Conservation (phyloP, 1,140 invertebrate genomes). For the Solenopsis fugax region DNA sequence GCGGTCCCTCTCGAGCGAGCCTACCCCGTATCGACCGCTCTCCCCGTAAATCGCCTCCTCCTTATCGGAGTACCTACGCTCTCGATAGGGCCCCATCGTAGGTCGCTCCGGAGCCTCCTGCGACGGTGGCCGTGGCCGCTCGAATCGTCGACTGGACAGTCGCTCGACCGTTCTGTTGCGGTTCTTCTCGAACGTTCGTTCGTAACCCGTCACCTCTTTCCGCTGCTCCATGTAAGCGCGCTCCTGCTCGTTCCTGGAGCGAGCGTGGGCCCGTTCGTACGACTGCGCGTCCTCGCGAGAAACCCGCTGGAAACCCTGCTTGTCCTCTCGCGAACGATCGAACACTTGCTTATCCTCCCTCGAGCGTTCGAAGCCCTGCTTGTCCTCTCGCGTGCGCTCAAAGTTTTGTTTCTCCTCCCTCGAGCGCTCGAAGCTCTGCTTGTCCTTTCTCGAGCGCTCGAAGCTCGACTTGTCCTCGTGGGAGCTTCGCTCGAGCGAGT, state of each 20-base stretch:
- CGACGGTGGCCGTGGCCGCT: slow-evolving; percentile 84
- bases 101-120: slow-evolving; percentile 85
- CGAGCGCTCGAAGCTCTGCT: slow-evolving; percentile 61
- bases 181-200: slow-evolving; percentile 81
- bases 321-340: slow-evolving; percentile 12
- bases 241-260: slow-evolving; percentile 35
- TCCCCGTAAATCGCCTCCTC: slow-evolving; percentile 84
- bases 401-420: slow-evolving; percentile 23
- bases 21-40: slow-evolving; percentile 70
- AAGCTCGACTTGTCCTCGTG: slow-evolving; percentile 62
- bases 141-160: slow-evolving; percentile 78
- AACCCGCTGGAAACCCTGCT: slow-evolving; percentile 33
- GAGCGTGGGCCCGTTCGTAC: slow-evolving; percentile 30
- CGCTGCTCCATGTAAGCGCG: slow-evolving; percentile 40
- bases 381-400: slow-evolving; percentile 33
- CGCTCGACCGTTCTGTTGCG: slow-evolving; percentile 78
- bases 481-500: neutral
- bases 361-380: slow-evolving; percentile 68
- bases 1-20: slow-evolving; percentile 82
- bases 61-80: slow-evolving; percentile 83
- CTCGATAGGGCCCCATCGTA: slow-evolving; percentile 71
- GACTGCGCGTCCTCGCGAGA: slow-evolving; percentile 38
- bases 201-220: slow-evolving; percentile 31
- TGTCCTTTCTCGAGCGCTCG: slow-evolving; percentile 51
- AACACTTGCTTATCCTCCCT: slow-evolving; percentile 75